phyloP scores from a whole-genome alignment of 2,888 invertebrate species.

The Chaetogeoica ovagalla region DNA sequence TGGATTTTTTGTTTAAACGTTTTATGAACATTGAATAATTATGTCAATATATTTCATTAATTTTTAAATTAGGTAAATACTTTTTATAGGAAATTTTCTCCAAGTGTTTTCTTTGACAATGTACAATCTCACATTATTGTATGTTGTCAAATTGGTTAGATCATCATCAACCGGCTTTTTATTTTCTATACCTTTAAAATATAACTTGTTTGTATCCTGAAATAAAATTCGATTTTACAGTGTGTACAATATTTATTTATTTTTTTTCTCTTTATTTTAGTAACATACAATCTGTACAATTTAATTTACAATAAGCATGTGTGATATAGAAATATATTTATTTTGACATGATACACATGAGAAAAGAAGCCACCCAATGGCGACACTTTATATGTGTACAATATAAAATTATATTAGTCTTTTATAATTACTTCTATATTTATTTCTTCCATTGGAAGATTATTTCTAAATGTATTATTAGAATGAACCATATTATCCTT shows the following conservation, averaged over 20 bases:
- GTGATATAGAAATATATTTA: too few relatives aligned
- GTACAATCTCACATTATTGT: slow-evolving; percentile 14
- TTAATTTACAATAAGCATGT: too few relatives aligned
- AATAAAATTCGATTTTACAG: not conserved
- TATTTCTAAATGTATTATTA: not conserved
- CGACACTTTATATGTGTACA: too few relatives aligned
- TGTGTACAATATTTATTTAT: not conserved
- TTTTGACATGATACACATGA: too few relatives aligned
- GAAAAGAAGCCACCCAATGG: too few relatives aligned
- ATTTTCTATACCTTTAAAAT: not conserved
- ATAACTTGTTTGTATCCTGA: slow-evolving; percentile 2
- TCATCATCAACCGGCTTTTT: not conserved
- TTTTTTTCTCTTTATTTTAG: too few relatives aligned
- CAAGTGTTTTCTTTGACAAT: slow-evolving; percentile 11
- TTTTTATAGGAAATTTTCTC: slow-evolving; percentile 35
- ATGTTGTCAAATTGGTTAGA: not conserved
- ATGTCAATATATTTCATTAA: not conserved
- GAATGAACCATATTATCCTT: not conserved
- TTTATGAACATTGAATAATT: not conserved
- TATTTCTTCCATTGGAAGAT: not conserved
- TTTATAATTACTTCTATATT: slow-evolving; percentile 18
- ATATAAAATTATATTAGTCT: not conserved
- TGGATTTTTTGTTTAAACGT: not conserved
- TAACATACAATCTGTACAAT: too few relatives aligned
- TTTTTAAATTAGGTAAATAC: not conserved